Conservation (phyloP, 1,140 invertebrate species). For the Eriosoma lanigerum region DNA sequence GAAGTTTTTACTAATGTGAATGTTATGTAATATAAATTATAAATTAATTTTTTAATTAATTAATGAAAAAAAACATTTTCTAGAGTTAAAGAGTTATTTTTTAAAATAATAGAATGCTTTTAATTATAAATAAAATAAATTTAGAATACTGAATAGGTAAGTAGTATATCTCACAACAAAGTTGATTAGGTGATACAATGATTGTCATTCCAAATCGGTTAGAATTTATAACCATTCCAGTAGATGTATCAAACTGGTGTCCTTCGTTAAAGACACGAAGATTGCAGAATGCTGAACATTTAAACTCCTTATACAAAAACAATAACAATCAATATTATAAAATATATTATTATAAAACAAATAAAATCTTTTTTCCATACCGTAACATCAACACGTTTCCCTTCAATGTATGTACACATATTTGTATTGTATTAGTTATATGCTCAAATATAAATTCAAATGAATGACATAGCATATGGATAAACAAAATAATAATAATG, state of each 20-base stretch:
- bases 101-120: not conserved
- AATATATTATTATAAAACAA: not conserved
- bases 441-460: not conserved
- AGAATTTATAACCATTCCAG: not conserved
- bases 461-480: not conserved
- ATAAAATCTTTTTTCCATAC: not conserved
- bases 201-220: slow-evolving; percentile 37
- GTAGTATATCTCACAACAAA: slow-evolving; percentile 16
- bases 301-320: slow-evolving; percentile 25
- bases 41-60: too few species aligned
- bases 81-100: too few species aligned
- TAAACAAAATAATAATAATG: not conserved
- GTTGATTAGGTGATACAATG: slow-evolving; percentile 24
- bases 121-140: not conserved
- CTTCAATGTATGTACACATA: slow-evolving; percentile 24
- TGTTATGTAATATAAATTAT: too few species aligned
- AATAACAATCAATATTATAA: not conserved
- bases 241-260: slow-evolving; percentile 14
- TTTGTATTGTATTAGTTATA: not conserved
- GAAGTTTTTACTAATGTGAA: too few species aligned
- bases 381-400: slow-evolving; percentile 20
- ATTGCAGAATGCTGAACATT: slow-evolving; percentile 41
- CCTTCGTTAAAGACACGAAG: slow-evolving; percentile 39
- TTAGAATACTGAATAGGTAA: too few species aligned
- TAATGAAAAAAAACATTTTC: too few species aligned